Percentiles rank a stretch among this genome's conserved stretches.
phyloP scores from a whole-genome alignment of 2,888 invertebrate species.

The Macrostomum cliftonense region DNA sequence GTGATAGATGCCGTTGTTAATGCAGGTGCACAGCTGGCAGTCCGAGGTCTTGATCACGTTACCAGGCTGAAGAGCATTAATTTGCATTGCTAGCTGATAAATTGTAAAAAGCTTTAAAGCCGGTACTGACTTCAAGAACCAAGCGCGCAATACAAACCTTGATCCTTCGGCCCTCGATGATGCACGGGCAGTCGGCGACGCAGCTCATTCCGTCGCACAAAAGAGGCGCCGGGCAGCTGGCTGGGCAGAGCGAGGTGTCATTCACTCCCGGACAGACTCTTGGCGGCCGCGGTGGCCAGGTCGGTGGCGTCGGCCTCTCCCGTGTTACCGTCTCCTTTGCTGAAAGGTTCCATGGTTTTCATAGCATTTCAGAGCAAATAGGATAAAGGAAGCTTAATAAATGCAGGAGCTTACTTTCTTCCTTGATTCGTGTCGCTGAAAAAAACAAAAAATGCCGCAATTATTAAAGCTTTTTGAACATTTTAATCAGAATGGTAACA shows the following conservation, averaged over 20 bases:
- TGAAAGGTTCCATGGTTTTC: conserved; percentile 2
- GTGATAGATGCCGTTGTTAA: conserved; percentile 45
- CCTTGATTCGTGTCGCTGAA: too few relatives aligned
- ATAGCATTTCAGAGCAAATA: not conserved
- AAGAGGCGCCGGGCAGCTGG: conserved; percentile 40
- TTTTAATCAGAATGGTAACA: too few relatives aligned
- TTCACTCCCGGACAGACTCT: conserved; percentile 17
- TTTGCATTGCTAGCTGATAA: too few relatives aligned
- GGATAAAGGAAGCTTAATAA: too few relatives aligned
- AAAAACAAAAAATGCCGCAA: too few relatives aligned
- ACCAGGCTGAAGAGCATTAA: conserved; percentile 16
- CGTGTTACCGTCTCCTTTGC: too few relatives aligned
- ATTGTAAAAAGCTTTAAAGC: too few relatives aligned
- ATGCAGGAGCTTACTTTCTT: too few relatives aligned
- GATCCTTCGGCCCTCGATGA: conserved; percentile 20
- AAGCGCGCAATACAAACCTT: too few relatives aligned
- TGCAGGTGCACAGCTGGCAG: conserved; percentile 61
- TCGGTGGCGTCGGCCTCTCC: conserved; percentile 10
- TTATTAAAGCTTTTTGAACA: too few relatives aligned
- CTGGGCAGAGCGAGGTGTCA: conserved; percentile 27
- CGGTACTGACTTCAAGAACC: too few relatives aligned
- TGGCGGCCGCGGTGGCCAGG: conserved; percentile 9
- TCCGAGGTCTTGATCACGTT: conserved; percentile 46
- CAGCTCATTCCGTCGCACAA: conserved; percentile 60
- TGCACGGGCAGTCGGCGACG: conserved; percentile 59